Base-by-base conservation (phyloP, 2,797 vertebrate species). In the Sebastes cheni region DNA sequence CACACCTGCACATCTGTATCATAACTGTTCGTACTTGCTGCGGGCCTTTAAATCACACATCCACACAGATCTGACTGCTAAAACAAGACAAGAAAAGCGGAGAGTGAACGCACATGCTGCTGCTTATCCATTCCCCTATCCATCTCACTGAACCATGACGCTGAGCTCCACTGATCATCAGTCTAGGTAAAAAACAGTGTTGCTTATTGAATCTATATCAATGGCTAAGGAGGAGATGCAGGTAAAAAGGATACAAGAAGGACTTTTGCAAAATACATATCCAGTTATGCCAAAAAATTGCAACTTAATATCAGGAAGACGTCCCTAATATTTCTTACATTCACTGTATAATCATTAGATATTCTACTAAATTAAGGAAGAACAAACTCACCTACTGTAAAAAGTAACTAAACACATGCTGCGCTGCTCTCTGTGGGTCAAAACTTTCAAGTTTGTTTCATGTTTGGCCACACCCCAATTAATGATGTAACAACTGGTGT, bases 11-110 rank as follows among this genome's bases (percentile, higher is more conserved):
- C 39, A 79, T 73, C 32, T 20, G 3, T 2, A 36, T 32, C 73
- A 74, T 1, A 4, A 22, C 67, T 8, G 23, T 23, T 77, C 29
- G 5, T 46, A 79, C 62, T 67, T 88, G 46, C 83, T 71, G 54
- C 20, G 69, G 42, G 50, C 65, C 73, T 83, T 80, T 61, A 52
- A 58, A 65, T 29, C 10, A 72, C 29, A 72, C 22, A 82, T 56
- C 22, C 42, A 70, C 30, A 50, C 55, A 55, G 36, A 18, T 16
- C 14, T 4, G 55, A 84, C 34, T 12, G 52, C 22, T 54, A 2
- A 5, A 70, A 67, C 58, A 56, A 60, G 70, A 66, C 39, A 56
- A 64, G n/a, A 32, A 22, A 68, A 67, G 20, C 20, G 18, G 32
- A 34, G 39, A 29, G 23, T 20, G 4, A 58, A 55, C 54, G 6